Evolutionary conservation across 2,113 vertebrate genomes (phyloP).

Genomic region (Thermophis baileyi): DNA sequence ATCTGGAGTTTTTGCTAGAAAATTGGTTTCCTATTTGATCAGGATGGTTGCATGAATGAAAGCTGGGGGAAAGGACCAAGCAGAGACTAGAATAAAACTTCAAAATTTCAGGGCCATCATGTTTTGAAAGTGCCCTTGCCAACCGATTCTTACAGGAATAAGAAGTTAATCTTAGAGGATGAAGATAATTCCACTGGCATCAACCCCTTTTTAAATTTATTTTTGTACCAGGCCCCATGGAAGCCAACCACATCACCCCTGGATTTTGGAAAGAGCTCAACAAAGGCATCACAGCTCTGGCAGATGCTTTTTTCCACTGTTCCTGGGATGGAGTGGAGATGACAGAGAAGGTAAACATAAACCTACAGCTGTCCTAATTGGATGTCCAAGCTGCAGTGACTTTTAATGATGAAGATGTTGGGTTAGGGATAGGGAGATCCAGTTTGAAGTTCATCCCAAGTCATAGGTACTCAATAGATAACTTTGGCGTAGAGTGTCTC

Average conservation of each 20-base stretch:
- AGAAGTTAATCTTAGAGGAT: not conserved
- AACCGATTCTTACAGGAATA: not conserved
- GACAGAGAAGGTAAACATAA: slow-evolving; percentile 30
- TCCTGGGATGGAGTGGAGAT: not conserved
- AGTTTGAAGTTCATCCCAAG: not conserved
- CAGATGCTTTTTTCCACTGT: slow-evolving; percentile 43
- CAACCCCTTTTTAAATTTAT: not conserved
- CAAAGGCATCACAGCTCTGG: slow-evolving; percentile 29
- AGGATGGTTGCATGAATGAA: not conserved
- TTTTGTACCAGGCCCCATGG: slow-evolving; percentile 32
- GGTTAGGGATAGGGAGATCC: not conserved
- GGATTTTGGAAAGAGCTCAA: slow-evolving; percentile 52
- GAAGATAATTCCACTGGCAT: not conserved
- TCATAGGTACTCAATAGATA: not conserved
- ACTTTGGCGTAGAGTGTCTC: not conserved
- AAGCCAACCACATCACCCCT: not conserved
- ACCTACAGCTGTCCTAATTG: not conserved
- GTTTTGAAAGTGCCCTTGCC: not conserved
- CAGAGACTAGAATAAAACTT: no score
- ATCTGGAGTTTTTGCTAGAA: not conserved
- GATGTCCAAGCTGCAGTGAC: no score
- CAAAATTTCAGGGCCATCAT: not conserved
- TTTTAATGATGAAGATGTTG: not conserved
- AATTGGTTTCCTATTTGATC: not conserved
- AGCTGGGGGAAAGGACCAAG: not conserved